A percentile compares a stretch with the other conserved stretches of the same genome.
These are phyloP conservation scores for Lontra canadensis DNA, from an alignment of 2,113 vertebrate genomes.

Conservation along the genomic window DNA sequence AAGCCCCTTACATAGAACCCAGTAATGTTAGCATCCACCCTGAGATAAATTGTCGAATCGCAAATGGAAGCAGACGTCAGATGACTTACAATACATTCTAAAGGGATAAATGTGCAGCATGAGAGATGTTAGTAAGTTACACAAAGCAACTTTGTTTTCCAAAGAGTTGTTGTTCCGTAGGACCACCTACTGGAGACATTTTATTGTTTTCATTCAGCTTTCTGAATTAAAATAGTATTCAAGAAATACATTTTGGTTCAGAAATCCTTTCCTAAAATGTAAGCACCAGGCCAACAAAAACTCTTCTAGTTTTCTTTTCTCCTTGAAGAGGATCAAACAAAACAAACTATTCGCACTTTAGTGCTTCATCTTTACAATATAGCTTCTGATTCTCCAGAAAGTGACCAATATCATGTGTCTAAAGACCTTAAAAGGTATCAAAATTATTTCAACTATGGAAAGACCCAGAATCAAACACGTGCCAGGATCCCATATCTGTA, in stretches of 20 bases:
- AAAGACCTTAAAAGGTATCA: slow-evolving; percentile 28
- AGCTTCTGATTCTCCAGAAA: not conserved
- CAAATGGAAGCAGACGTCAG: not conserved
- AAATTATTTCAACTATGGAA: slow-evolving; percentile 1
- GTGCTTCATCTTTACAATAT: not conserved
- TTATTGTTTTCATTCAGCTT: not conserved
- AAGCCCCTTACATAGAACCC: not conserved
- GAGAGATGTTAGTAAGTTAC: not conserved
- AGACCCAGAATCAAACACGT: not conserved
- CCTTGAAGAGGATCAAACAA: not conserved
- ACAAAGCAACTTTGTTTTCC: not conserved
- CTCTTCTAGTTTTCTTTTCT: not conserved
- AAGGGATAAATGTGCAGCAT: not conserved
- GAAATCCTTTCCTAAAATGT: slow-evolving; percentile 28
- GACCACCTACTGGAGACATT: not conserved
- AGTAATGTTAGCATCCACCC: not conserved
- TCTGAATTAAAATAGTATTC: not conserved
- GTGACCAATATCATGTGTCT: not conserved
- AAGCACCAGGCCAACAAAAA: not conserved
- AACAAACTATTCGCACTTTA: not conserved
- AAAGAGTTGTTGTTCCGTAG: not conserved
- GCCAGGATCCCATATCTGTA: not conserved
- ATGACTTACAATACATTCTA: not conserved
- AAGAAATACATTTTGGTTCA: slow-evolving; percentile 7
- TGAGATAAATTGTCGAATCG: not conserved